phyloP scores from a whole-genome alignment of 2,888 invertebrate genomes.

The Rhamnusium bicolor region DNA sequence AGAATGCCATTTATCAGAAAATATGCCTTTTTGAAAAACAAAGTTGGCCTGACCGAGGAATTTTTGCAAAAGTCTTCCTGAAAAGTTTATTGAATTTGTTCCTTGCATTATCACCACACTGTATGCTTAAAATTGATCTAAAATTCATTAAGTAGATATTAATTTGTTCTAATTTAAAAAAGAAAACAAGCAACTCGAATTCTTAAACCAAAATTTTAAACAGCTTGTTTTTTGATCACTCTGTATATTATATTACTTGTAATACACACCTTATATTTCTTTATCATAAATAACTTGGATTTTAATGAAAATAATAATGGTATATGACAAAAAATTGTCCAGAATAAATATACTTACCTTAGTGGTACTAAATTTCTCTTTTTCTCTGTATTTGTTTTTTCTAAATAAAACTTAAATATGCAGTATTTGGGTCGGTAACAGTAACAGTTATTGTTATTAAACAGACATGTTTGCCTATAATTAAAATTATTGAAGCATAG shows the following conservation, averaged over 20 bases:
- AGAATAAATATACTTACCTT: not conserved
- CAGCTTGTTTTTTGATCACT: not conserved
- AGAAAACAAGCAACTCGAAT: no score
- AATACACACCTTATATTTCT: not conserved
- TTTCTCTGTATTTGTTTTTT: not conserved
- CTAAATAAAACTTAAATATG: not conserved
- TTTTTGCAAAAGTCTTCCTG: no score
- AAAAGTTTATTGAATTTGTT: no score
- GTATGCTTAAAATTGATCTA: no score
- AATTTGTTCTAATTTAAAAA: no score
- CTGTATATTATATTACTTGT: not conserved
- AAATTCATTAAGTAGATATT: no score
- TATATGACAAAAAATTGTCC: not conserved
- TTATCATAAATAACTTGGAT: not conserved
- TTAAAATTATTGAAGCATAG: not conserved
- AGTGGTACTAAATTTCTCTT: conserved; percentile 6
- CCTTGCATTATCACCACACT: no score
- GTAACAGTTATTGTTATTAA: not conserved
- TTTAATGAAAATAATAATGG: not conserved
- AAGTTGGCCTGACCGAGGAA: no score
- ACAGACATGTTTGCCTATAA: not conserved
- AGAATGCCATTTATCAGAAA: no score
- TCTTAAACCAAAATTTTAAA: no score
- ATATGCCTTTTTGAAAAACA: no score
- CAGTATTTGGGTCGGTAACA: not conserved